phyloP scores from a whole-genome alignment of 1,140 invertebrate species.

The Polyergus mexicanus region DNA sequence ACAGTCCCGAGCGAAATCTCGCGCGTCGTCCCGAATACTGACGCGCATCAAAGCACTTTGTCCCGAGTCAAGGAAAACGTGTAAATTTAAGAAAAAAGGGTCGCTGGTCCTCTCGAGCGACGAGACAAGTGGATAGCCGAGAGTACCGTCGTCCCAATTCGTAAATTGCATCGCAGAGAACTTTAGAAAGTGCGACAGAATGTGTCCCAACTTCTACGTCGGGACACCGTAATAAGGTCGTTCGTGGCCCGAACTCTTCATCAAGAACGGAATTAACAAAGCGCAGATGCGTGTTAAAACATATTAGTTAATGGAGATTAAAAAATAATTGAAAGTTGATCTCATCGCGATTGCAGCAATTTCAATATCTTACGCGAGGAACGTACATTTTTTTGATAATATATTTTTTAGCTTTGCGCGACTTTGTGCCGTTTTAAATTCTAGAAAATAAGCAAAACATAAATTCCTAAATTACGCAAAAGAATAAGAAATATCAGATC shows the following conservation, averaged over 20 bases:
- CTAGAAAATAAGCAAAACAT: not conserved
- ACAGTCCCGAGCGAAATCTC: slow-evolving; percentile 12
- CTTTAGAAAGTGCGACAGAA: slow-evolving; percentile 26
- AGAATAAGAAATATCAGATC: not conserved
- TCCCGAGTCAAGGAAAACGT: not conserved
- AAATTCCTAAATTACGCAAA: not conserved
- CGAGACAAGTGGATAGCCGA: slow-evolving; percentile 28
- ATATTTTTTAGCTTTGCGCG: not conserved
- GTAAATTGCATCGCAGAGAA: slow-evolving; percentile 68
- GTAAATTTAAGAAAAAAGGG: slow-evolving; percentile 16
- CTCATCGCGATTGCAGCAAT: not conserved
- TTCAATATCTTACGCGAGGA: not conserved
- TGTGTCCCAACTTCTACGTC: slow-evolving; percentile 6
- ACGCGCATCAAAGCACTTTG: slow-evolving; percentile 27
- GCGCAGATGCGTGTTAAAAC: not conserved
- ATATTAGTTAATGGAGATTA: not conserved
- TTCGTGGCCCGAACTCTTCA: not conserved
- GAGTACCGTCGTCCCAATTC: slow-evolving; percentile 60
- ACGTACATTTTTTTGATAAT: not conserved
- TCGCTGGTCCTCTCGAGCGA: slow-evolving; percentile 10
- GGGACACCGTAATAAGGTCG: not conserved
- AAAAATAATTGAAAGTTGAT: slow-evolving; percentile 21
- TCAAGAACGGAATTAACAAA: slow-evolving; percentile 34
- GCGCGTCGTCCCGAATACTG: slow-evolving; percentile 6
- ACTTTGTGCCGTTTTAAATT: not conserved